Evolutionary conservation across 2,113 vertebrate genomes (phyloP).

Genomic region (Apodemus sylvaticus): DNA sequence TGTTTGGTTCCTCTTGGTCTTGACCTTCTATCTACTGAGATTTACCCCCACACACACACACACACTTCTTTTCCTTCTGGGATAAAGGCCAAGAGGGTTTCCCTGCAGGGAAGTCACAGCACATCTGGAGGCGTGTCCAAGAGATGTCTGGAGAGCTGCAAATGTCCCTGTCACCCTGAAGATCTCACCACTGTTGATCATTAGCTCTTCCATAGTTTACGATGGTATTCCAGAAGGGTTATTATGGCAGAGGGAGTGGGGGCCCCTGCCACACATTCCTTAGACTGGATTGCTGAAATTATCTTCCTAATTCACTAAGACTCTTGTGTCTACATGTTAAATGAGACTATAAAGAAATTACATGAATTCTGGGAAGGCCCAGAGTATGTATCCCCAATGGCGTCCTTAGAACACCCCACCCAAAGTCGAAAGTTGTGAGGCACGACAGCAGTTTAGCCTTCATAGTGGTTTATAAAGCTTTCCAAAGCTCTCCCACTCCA

Average conservation of each 20-base stretch:
- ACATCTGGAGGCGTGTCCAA: neutral
- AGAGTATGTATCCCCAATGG: neutral
- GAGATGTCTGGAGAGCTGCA: neutral
- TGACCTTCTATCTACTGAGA: neutral
- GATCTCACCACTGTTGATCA: fast-evolving
- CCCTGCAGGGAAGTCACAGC: neutral
- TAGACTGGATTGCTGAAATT: neutral
- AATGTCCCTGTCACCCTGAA: neutral
- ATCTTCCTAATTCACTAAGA: neutral
- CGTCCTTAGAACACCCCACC: neutral
- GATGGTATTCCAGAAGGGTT: neutral
- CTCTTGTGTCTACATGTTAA: neutral
- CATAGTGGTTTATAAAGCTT: neutral
- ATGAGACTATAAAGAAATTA: neutral
- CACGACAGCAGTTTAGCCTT: neutral
- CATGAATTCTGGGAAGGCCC: neutral
- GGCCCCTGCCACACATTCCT: neutral
- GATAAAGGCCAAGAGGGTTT: neutral
- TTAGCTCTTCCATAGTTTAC: neutral
- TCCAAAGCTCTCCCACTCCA: neutral
- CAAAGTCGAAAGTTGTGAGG: neutral
- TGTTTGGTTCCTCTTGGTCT: conserved; percentile 56
- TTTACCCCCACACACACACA: too few relatives aligned
- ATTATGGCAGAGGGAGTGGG: neutral
- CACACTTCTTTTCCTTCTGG: neutral